These are phyloP conservation scores for Canis aureus DNA, from an alignment of 2,113 vertebrate genomes.

Conservation along the genomic window DNA sequence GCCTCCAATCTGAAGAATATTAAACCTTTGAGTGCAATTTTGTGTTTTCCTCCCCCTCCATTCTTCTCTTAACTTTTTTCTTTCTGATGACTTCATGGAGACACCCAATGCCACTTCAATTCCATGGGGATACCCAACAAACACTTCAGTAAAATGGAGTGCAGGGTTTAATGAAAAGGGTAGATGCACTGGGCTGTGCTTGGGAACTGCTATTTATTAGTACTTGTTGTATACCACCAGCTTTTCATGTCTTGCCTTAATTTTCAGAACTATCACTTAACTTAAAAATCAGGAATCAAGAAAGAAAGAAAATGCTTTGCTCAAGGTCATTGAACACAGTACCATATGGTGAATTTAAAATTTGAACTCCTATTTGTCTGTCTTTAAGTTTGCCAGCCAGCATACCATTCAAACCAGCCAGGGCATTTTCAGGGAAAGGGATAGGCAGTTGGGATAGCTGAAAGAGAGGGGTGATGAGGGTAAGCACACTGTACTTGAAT, in stretches of 20 bases:
- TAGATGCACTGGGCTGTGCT: too few species aligned
- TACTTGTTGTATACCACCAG: not conserved
- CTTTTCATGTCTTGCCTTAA: not conserved
- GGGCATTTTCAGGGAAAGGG: not conserved
- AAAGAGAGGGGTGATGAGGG: fast-evolving
- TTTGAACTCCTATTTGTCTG: not conserved
- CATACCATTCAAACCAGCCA: not conserved
- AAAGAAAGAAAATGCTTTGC: not conserved
- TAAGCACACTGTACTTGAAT: fast-evolving
- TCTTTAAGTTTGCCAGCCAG: not conserved
- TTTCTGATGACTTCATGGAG: not conserved
- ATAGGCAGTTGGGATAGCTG: not conserved
- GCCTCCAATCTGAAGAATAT: not conserved
- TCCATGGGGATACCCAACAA: not conserved
- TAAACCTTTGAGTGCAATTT: not conserved
- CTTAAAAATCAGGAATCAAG: not conserved
- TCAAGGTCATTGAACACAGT: not conserved
- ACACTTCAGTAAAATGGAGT: not conserved
- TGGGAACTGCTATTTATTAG: not conserved
- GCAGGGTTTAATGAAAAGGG: not conserved
- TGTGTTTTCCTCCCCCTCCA: not conserved
- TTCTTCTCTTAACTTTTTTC: not conserved
- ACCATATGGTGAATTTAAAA: not conserved
- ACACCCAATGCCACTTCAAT: not conserved
- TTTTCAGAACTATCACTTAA: not conserved